phyloP scores from a whole-genome alignment of 2,888 invertebrate genomes.

The Malthinus seriepunctatus region DNA sequence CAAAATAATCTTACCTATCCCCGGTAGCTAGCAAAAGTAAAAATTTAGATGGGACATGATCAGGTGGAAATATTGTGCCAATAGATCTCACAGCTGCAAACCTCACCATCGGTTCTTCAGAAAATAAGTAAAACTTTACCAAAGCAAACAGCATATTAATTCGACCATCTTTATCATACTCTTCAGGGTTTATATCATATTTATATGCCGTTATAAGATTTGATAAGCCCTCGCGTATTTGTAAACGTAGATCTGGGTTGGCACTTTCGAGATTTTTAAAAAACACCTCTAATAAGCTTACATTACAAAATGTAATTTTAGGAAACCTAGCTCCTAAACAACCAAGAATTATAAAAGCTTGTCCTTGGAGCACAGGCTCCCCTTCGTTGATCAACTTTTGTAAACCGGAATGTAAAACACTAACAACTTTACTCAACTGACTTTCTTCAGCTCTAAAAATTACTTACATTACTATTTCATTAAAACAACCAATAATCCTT shows the following conservation, averaged over 20 bases:
- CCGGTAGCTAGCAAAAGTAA: slow-evolving; percentile 81
- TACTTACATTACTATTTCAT: neutral
- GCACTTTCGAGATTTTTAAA: slow-evolving; percentile 58
- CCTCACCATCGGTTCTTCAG: slow-evolving; percentile 77
- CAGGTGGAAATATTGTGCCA: slow-evolving; percentile 77
- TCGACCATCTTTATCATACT: slow-evolving; percentile 48
- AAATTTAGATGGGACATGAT: slow-evolving; percentile 82
- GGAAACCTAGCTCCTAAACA: slow-evolving; percentile 65
- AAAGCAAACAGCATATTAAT: slow-evolving; percentile 58
- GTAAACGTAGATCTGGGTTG: slow-evolving; percentile 48
- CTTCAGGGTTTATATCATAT: slow-evolving; percentile 46
- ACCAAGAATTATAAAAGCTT: slow-evolving; percentile 78
- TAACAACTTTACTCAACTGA: slow-evolving; percentile 67
- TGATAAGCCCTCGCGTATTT: slow-evolving; percentile 51
- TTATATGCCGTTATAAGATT: slow-evolving; percentile 49
- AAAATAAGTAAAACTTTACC: slow-evolving; percentile 73
- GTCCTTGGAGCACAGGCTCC: slow-evolving; percentile 64
- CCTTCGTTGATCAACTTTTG: slow-evolving; percentile 72
- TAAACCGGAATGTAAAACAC: slow-evolving; percentile 74
- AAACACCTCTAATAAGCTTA: slow-evolving; percentile 60
- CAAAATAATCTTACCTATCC: slow-evolving; percentile 63
- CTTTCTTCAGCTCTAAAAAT: slow-evolving; percentile 62
- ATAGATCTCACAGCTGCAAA: slow-evolving; percentile 84
- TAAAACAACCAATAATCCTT: slow-evolving; percentile 49
- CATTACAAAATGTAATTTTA: slow-evolving; percentile 68